Conservation (phyloP, 2,113 vertebrate genomes). For the Pachypanchax playfairii region DNA sequence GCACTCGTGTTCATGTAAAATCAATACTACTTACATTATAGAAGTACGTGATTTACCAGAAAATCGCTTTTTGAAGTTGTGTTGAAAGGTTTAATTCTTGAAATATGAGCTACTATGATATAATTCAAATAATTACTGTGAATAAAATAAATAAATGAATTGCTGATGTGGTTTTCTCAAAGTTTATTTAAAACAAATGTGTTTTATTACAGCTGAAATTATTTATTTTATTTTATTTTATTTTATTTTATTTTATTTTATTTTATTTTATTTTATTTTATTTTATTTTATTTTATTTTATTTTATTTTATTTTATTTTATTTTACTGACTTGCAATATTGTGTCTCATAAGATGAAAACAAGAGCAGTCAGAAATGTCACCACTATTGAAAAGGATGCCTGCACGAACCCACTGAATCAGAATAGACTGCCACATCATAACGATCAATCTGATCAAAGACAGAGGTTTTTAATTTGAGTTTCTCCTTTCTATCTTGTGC, state of each 20-base stretch:
- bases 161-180: neutral
- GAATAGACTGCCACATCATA: constrained; percentile 4
- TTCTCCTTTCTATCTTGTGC: neutral
- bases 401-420: constrained; percentile 13
- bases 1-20: constrained; percentile 3
- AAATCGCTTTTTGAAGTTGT: neutral
- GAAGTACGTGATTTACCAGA: neutral
- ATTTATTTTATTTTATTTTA: too few relatives aligned
- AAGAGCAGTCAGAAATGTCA: too few relatives aligned
- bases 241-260: too few relatives aligned
- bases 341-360: too few relatives aligned
- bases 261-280: too few relatives aligned
- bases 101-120: neutral
- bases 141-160: constrained; percentile 11
- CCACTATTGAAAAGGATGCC: too few relatives aligned
- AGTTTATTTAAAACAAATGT: too few relatives aligned
- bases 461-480: neutral
- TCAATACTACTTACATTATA: neutral
- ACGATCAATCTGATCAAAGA: constrained; percentile 2
- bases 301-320: too few relatives aligned
- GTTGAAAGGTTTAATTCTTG: neutral
- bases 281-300: too few relatives aligned
- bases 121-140: neutral
- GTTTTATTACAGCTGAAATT: too few relatives aligned
- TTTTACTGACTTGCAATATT: too few relatives aligned